phyloP scores from a whole-genome alignment of 2,797 vertebrate species.

The Psittacula derbiana region DNA sequence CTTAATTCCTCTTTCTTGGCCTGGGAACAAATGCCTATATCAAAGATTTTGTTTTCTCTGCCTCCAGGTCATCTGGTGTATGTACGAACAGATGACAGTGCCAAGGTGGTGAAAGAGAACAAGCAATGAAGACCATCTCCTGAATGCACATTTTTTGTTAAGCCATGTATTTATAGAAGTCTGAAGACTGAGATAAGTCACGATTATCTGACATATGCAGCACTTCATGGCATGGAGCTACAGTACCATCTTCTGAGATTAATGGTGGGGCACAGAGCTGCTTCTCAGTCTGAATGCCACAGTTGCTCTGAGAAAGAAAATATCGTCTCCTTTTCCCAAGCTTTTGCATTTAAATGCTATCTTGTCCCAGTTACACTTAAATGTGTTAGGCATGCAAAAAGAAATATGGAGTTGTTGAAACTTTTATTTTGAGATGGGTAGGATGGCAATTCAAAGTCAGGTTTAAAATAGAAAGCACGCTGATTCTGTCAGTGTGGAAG shows the following conservation, averaged over 20 bases:
- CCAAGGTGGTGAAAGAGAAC: background rate
- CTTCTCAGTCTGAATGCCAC: background rate
- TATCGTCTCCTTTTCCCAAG: background rate
- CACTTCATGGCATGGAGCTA: background rate
- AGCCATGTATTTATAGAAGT: background rate
- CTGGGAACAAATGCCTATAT: background rate
- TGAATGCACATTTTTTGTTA: background rate
- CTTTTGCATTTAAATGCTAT: slow-evolving; percentile 3
- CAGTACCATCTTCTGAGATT: background rate
- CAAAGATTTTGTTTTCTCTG: background rate
- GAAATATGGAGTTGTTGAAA: slow-evolving; percentile 29
- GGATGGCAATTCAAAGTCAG: slow-evolving; percentile 26
- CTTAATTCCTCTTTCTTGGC: background rate
- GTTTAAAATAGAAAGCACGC: slow-evolving; percentile 4
- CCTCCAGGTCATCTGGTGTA: background rate
- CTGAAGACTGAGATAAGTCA: background rate
- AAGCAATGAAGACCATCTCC: background rate
- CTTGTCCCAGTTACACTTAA: slow-evolving; percentile 23
- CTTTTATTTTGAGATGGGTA: slow-evolving; percentile 25
- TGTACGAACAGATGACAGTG: background rate
- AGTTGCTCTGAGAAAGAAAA: background rate
- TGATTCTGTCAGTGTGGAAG: background rate
- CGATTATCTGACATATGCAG: background rate
- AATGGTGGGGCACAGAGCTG: background rate
- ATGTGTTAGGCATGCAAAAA: slow-evolving; percentile 13